These are phyloP conservation scores for Adelosebastes latens DNA, from an alignment of 2,797 vertebrate genomes.

Conservation along the genomic window DNA sequence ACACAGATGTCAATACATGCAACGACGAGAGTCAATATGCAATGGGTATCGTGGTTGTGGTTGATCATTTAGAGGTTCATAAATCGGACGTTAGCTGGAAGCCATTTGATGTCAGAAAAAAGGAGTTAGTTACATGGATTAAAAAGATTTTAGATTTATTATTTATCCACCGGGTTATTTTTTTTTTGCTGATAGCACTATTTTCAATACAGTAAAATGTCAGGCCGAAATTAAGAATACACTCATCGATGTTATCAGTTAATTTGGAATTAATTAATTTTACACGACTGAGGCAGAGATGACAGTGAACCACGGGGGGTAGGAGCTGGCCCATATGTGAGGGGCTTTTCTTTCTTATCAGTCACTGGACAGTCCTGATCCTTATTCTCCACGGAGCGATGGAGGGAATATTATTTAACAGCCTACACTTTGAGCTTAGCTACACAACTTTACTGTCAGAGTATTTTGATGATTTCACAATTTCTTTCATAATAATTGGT, in stretches of 20 bases:
- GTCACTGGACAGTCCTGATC: constrained; percentile 70
- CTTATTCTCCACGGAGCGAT: constrained; percentile 68
- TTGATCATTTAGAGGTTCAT: constrained; percentile 39
- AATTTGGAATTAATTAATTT: constrained; percentile 52
- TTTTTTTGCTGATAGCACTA: neutral
- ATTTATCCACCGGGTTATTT: neutral
- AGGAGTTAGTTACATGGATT: neutral
- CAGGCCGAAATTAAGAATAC: constrained; percentile 16
- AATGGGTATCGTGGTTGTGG: constrained; percentile 14
- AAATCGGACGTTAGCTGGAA: constrained; percentile 35
- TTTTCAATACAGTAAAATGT: neutral
- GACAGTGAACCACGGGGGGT: constrained; percentile 51
- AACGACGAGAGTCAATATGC: constrained; percentile 46
- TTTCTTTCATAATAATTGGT: neutral
- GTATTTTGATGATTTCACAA: neutral
- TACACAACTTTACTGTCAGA: constrained; percentile 15
- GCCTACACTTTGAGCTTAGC: constrained; percentile 40
- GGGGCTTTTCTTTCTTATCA: constrained; percentile 72
- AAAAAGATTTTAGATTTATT: neutral
- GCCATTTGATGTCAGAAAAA: constrained; percentile 6
- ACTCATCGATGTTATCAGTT: constrained; percentile 49
- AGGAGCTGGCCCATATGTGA: constrained; percentile 8
- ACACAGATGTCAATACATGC: constrained; percentile 64
- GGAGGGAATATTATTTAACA: constrained; percentile 49
- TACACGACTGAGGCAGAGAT: constrained; percentile 23